phyloP scores from a whole-genome alignment of 2,888 invertebrate genomes.

The Apocheima hispidaria region DNA sequence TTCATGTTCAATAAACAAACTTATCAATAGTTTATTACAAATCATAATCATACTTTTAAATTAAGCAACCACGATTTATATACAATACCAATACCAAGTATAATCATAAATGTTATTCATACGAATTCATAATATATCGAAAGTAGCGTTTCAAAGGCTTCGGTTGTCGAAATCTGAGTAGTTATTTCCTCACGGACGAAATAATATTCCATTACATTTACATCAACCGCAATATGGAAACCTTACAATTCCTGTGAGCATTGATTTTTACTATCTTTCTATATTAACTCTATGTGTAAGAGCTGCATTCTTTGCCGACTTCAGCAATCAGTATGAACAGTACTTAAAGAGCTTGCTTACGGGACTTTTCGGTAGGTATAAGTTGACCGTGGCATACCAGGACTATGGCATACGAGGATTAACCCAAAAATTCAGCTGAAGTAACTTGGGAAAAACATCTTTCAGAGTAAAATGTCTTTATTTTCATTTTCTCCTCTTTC shows the following conservation, averaged over 20 bases:
- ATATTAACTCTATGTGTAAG: neutral
- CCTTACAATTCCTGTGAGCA: conserved; percentile 54
- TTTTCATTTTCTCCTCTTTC: too few relatives aligned
- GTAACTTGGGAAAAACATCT: too few relatives aligned
- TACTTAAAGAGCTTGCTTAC: too few relatives aligned
- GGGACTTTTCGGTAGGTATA: too few relatives aligned
- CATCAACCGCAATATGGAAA: conserved; percentile 63
- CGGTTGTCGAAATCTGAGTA: conserved; percentile 53
- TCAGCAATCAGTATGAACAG: too few relatives aligned
- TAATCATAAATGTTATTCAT: conserved; percentile 6
- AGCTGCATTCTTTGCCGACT: too few relatives aligned
- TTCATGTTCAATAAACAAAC: too few relatives aligned
- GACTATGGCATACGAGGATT: too few relatives aligned
- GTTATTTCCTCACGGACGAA: conserved; percentile 51
- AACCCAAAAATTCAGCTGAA: too few relatives aligned
- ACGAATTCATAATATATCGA: conserved; percentile 2
- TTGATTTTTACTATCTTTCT: conserved; percentile 51
- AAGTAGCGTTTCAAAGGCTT: conserved; percentile 52
- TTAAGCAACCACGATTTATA: neutral
- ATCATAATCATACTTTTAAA: neutral
- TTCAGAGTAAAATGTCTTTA: too few relatives aligned
- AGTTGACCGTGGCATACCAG: too few relatives aligned
- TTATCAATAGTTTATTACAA: too few relatives aligned
- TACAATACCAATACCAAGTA: neutral
- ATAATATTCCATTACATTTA: conserved; percentile 61